Conservation (phyloP, 2,797 vertebrate genomes). For the Crenuchus spilurus region DNA sequence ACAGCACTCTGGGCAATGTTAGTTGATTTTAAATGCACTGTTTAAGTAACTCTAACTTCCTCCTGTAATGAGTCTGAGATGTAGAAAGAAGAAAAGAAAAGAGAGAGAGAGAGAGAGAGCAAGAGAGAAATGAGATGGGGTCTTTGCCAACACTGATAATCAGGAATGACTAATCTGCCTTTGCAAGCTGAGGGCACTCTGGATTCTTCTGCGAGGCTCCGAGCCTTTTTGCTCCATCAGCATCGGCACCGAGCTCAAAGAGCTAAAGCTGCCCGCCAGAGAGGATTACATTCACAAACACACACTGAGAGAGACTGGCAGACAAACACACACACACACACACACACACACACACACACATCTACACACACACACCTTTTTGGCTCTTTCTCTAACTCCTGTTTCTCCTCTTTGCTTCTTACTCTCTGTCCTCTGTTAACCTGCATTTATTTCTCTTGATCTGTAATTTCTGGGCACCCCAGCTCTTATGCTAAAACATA, state of each 20-base stretch:
- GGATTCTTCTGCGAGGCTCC: constrained; percentile 19
- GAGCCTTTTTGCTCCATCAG: constrained; percentile 38
- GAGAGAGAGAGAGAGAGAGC: constrained; percentile 10
- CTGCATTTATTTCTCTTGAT: background rate
- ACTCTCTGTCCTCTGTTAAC: background rate
- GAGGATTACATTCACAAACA: background rate
- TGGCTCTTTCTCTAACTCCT: constrained; percentile 2
- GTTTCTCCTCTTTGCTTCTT: background rate
- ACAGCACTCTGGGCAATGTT: background rate
- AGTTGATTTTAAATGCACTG: background rate
- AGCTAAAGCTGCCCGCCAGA: constrained; percentile 1
- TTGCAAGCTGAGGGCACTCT: constrained; percentile 4
- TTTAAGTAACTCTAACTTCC: background rate
- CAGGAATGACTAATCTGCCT: constrained; percentile 42
- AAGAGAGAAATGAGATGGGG: constrained; percentile 8
- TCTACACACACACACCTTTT: background rate
- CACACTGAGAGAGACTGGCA: background rate
- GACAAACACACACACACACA: background rate
- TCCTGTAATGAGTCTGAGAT: background rate
- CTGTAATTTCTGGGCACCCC: background rate
- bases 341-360: constrained; percentile 3
- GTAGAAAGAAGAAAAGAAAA: background rate
- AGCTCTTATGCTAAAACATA: background rate
- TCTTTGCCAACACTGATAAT: constrained; percentile 42
- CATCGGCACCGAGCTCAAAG: constrained; percentile 23